Conservation (phyloP, 2,797 vertebrate genomes). For the Cyprinella venusta region DNA sequence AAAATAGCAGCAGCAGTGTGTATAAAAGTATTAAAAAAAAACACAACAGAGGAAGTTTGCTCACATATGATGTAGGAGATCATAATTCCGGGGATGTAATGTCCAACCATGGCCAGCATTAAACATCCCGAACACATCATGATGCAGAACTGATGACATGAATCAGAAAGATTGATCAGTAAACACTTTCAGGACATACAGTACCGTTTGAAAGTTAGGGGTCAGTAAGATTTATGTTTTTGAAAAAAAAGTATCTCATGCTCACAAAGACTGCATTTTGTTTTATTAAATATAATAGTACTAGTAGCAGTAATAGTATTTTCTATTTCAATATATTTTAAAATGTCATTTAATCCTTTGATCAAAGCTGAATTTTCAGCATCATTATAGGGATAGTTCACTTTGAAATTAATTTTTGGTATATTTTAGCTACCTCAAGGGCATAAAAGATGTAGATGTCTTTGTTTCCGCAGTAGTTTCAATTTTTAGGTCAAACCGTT, state of each 20-base stretch:
- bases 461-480: too few species aligned
- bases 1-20: not conserved
- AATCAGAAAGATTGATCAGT: not conserved
- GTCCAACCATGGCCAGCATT: conserved; percentile 87
- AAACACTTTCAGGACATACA: not conserved
- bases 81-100: conserved; percentile 99
- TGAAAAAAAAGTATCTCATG: not conserved
- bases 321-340: not conserved
- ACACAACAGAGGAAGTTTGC: conserved; percentile 58
- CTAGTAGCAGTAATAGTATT: too few species aligned
- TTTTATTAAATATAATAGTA: too few species aligned
- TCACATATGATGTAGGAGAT: conserved; percentile 98
- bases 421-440: too few species aligned
- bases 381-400: too few species aligned
- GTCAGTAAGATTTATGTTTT: not conserved
- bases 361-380: not conserved
- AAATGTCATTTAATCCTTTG: not conserved
- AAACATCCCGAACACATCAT: conserved; percentile 90
- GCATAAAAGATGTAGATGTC: too few species aligned
- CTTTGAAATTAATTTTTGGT: too few species aligned
- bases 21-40: not conserved
- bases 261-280: not conserved
- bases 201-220: not conserved
- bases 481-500: too few species aligned
- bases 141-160: conserved; percentile 85